phyloP scores from a whole-genome alignment of 2,113 vertebrate genomes.

The Trinectes maculatus region DNA sequence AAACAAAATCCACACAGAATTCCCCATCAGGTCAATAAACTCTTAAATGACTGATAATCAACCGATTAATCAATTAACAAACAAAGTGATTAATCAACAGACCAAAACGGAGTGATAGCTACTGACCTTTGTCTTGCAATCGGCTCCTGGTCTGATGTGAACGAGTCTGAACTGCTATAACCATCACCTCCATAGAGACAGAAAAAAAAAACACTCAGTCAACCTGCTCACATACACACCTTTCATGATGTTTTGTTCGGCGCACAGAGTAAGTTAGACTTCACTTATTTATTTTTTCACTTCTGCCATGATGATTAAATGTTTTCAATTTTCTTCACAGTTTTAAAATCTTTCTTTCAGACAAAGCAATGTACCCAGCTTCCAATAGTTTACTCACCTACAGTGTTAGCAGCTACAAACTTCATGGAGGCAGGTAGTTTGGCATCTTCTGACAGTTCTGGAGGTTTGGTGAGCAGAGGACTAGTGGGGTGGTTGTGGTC shows the following conservation, averaged over 20 bases:
- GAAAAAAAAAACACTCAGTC: not conserved
- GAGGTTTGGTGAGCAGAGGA: conserved; percentile 90
- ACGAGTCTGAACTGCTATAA: conserved; percentile 98
- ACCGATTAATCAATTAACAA: no score
- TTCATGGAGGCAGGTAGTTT: conserved; percentile 90
- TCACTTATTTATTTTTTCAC: no score
- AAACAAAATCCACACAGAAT: no score
- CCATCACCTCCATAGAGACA: conserved; percentile 84
- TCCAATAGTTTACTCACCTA: conserved; percentile 80
- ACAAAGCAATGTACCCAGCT: no score
- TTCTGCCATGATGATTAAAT: no score
- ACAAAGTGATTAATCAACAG: not conserved
- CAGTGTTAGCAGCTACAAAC: conserved; percentile 90
- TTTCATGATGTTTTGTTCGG: no score
- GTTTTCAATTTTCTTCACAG: no score
- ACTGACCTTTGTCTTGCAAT: conserved; percentile 92
- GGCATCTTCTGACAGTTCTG: conserved; percentile 92
- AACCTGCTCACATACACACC: not conserved
- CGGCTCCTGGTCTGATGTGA: conserved; percentile 93
- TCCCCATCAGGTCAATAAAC: no score
- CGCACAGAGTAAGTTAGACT: no score
- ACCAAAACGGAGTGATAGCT: no score
- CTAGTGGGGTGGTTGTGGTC: conserved; percentile 95
- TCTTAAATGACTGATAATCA: no score
- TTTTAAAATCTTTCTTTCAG: no score